phyloP scores from a whole-genome alignment of 2,113 vertebrate species.

The Bufo bufo region DNA sequence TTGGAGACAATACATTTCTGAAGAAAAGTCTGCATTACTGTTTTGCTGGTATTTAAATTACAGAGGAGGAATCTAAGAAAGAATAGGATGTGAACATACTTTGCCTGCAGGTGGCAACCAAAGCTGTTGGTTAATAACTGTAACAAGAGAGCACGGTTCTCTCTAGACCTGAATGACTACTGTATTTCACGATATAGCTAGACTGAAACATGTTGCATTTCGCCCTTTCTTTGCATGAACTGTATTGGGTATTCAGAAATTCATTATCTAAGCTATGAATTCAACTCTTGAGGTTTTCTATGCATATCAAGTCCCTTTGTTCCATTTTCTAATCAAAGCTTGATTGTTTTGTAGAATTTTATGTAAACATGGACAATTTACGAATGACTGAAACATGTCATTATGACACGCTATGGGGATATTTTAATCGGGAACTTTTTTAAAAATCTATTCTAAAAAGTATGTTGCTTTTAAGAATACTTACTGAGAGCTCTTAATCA shows the following conservation, averaged over 20 bases:
- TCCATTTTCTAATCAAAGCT: background rate
- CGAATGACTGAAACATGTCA: too few species aligned
- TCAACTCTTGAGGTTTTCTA: background rate
- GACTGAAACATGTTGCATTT: background rate
- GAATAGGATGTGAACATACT: conserved; percentile 3
- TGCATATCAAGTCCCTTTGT: background rate
- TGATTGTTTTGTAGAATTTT: background rate
- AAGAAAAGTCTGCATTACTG: background rate
- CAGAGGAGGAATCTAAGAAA: background rate
- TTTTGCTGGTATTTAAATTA: background rate
- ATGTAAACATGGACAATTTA: background rate
- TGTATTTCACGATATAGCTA: background rate
- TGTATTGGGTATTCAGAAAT: background rate
- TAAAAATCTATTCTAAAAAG: too few species aligned
- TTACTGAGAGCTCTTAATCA: too few species aligned
- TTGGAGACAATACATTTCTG: background rate
- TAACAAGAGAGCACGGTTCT: background rate
- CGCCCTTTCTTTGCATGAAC: background rate
- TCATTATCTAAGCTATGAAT: background rate
- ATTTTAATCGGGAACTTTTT: background rate
- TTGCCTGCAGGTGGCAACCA: conserved; percentile 12
- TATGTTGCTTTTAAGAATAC: too few species aligned
- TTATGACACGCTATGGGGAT: background rate
- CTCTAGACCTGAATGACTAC: background rate
- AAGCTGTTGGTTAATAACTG: background rate